phyloP scores from a whole-genome alignment of 2,797 vertebrate genomes.

The Ptychobarbus kaznakovi region DNA sequence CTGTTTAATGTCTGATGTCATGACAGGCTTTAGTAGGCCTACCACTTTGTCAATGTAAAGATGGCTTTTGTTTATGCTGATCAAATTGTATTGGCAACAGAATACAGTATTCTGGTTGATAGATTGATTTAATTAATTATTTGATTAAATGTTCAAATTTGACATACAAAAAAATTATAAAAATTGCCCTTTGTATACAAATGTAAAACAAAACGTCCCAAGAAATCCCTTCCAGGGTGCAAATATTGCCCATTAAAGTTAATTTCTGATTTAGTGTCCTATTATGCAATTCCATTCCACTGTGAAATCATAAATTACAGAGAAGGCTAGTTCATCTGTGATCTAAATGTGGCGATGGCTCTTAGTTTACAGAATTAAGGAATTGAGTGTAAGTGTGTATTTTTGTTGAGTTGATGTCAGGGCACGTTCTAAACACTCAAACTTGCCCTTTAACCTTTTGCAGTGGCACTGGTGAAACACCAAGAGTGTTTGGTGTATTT shows the following conservation, averaged over 20 bases:
- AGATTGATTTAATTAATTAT: no score
- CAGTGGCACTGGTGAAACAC: neutral
- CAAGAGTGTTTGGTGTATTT: neutral
- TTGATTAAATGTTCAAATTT: no score
- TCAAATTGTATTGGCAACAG: no score
- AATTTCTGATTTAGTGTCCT: neutral
- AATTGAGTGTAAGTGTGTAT: neutral
- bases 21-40: neutral
- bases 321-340: neutral
- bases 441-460: slow-evolving; percentile 1
- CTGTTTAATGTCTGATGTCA: neutral
- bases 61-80: no score
- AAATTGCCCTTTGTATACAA: neutral
- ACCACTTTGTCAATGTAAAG: neutral
- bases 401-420: neutral
- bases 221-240: neutral
- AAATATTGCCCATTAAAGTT: neutral
- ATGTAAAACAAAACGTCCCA: no score
- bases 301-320: slow-evolving; percentile 1
- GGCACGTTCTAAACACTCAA: neutral
- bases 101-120: no score
- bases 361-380: neutral
- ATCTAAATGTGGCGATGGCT: neutral
- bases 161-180: neutral
- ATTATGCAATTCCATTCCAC: neutral